Conservation (phyloP, 2,113 vertebrate species). For the Acrocephalus arundinaceus region DNA sequence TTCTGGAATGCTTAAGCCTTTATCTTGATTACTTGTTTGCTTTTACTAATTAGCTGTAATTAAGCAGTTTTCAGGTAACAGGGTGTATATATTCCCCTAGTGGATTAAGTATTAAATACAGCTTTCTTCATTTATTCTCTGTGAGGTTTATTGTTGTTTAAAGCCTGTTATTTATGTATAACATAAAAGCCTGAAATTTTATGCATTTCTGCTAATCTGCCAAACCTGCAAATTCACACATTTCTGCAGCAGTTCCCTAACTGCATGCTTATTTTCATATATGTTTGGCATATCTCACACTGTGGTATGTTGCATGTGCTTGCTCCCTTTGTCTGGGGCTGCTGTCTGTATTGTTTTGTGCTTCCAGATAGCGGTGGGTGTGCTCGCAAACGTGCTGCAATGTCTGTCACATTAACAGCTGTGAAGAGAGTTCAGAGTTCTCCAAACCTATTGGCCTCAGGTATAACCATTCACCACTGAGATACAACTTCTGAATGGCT, state of each 20-base stretch:
- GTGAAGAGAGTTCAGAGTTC: conserved; percentile 99
- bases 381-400: conserved; percentile 87
- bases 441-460: conserved; percentile 92
- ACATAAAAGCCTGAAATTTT: not conserved
- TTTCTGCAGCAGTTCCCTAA: conserved; percentile 26
- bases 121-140: conserved; percentile 1
- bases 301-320: conserved; percentile 76
- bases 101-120: not conserved
- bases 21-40: conserved; percentile 4
- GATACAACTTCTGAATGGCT: conserved; percentile 5
- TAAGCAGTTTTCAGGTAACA: conserved; percentile 24
- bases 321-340: conserved; percentile 74
- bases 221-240: not conserved
- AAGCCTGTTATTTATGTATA: not conserved
- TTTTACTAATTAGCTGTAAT: conserved; percentile 20
- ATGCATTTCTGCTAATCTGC: conserved; percentile 19
- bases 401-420: conserved; percentile 92
- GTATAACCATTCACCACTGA: conserved; percentile 80
- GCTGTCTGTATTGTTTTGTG: conserved; percentile 82
- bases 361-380: conserved; percentile 96
- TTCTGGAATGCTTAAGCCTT: conserved; percentile 29
- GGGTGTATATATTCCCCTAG: not conserved
- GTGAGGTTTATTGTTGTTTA: conserved; percentile 7
- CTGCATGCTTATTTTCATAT: conserved; percentile 15
- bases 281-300: not conserved